These are phyloP conservation scores for Anoncus sp. DNA, from an alignment of 2,888 invertebrate species.

Conservation along the genomic window DNA sequence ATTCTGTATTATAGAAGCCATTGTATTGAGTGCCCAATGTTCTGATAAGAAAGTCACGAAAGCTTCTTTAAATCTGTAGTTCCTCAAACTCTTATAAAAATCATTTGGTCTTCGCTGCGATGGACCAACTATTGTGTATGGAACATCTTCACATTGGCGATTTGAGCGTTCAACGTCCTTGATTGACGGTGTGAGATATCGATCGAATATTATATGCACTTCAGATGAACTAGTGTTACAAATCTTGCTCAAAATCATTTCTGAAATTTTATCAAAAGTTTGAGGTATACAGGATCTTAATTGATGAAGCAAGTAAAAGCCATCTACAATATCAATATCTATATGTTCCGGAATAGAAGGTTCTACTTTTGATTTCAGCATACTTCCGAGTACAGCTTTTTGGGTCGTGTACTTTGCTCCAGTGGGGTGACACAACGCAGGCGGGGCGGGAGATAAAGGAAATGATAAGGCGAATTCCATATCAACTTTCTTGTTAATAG, in stretches of 20 bases:
- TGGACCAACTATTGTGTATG: not conserved
- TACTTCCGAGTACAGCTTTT: constrained; percentile 49
- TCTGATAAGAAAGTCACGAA: not conserved
- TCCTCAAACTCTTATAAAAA: not conserved
- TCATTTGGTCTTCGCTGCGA: not conserved
- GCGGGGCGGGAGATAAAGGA: constrained; percentile 65
- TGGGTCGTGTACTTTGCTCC: constrained; percentile 56
- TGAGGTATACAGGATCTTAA: constrained; percentile 70
- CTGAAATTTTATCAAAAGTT: constrained; percentile 73
- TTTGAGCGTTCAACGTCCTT: not conserved
- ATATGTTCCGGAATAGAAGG: constrained; percentile 37
- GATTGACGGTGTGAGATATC: not conserved
- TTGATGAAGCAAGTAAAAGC: constrained; percentile 69
- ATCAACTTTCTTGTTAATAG: constrained; percentile 72
- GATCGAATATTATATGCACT: constrained; percentile 74
- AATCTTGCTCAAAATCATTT: constrained; percentile 72
- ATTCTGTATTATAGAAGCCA: constrained; percentile 26
- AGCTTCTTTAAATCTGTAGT: not conserved
- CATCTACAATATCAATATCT: constrained; percentile 72
- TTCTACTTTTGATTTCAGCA: constrained; percentile 57
- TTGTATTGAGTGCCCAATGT: constrained; percentile 5
- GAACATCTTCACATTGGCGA: not conserved
- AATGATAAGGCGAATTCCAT: constrained; percentile 72
- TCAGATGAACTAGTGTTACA: constrained; percentile 67
- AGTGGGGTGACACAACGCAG: constrained; percentile 48